A percentile compares a stretch with the other conserved stretches of the same genome.
Evolutionary conservation across 2,113 vertebrate genomes (phyloP).

Genomic region (Hystrix cristata): DNA sequence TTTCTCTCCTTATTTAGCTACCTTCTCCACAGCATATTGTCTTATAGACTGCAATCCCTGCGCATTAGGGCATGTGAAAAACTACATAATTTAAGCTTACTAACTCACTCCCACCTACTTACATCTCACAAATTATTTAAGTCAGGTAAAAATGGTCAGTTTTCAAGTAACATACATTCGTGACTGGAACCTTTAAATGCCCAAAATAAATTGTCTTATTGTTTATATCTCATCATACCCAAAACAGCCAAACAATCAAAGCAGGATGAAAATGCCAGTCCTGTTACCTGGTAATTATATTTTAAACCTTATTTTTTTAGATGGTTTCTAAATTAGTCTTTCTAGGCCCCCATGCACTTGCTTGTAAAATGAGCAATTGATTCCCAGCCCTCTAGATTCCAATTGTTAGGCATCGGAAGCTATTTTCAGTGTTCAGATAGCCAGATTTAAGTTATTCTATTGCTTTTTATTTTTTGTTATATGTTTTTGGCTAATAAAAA

Average conservation of each 20-base stretch:
- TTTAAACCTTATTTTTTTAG: constrained; percentile 55
- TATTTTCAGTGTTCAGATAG: constrained; percentile 54
- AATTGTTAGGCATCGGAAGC: constrained; percentile 33
- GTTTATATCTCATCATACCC: constrained; percentile 8
- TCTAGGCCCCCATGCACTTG: neutral
- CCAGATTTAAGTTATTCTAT: constrained; percentile 1
- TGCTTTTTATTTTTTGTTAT: constrained; percentile 15
- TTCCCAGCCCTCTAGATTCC: neutral
- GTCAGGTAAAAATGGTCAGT: constrained; percentile 9
- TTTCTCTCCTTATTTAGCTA: constrained; percentile 64
- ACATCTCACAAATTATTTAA: neutral
- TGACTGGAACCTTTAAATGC: constrained; percentile 2
- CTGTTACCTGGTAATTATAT: neutral
- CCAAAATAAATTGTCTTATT: neutral
- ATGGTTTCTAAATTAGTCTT: constrained; percentile 24
- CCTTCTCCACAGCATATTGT: constrained; percentile 35
- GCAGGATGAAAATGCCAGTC: neutral
- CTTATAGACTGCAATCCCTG: neutral
- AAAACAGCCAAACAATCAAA: constrained; percentile 21
- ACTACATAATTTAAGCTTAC: constrained; percentile 58
- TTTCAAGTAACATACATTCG: constrained; percentile 17
- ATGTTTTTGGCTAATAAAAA: constrained; percentile 16
- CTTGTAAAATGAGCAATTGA: constrained; percentile 52
- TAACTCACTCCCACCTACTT: neutral
- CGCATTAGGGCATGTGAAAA: constrained; percentile 2